Conservation (phyloP, 2,113 vertebrate species). For the Anguilla rostrata region DNA sequence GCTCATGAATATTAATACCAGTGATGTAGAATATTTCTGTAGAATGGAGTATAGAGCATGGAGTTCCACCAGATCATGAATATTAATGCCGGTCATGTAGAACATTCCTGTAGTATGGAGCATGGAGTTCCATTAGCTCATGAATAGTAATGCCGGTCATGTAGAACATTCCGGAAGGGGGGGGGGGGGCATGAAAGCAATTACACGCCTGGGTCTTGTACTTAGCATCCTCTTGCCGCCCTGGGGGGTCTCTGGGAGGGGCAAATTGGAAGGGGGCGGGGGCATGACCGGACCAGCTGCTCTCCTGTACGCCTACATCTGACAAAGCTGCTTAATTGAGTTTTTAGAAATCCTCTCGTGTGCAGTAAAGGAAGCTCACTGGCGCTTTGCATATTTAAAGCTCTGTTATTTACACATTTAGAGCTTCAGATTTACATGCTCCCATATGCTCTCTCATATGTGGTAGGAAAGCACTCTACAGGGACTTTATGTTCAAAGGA, state of each 20-base stretch:
- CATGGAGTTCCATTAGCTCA: neutral
- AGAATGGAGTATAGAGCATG: no score
- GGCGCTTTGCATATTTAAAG: neutral
- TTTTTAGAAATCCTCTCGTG: neutral
- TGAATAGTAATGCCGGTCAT: no score
- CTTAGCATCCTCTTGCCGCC: conserved; percentile 13
- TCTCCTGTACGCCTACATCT: neutral
- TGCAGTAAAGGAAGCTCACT: neutral
- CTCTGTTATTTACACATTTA: neutral
- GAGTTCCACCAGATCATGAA: neutral
- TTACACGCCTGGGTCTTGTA: conserved; percentile 33
- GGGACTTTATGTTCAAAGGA: neutral
- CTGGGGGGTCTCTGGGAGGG: neutral
- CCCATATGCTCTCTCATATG: neutral
- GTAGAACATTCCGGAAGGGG: no score
- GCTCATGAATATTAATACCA: no score
- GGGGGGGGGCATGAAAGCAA: conserved; percentile 29
- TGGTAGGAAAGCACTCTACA: neutral
- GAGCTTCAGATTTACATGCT: neutral
- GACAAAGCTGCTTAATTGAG: neutral
- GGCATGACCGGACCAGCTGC: neutral
- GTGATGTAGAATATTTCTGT: neutral
- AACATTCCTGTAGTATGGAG: conserved; percentile 33
- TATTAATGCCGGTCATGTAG: conserved; percentile 27
- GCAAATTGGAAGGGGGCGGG: neutral